phyloP scores from a whole-genome alignment of 1,140 invertebrate species.

The Lordiphosa stackelbergi region DNA sequence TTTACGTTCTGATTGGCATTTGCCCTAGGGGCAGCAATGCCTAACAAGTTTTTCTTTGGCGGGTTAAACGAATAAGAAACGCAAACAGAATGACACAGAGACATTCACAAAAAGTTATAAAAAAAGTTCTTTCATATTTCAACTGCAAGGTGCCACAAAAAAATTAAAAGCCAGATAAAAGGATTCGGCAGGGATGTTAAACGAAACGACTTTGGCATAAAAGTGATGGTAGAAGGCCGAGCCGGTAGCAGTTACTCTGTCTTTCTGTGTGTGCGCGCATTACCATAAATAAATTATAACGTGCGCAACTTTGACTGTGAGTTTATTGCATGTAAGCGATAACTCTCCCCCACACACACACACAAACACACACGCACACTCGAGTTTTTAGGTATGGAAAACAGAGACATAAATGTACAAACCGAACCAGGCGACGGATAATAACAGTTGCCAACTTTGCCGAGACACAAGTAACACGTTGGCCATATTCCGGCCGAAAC shows the following conservation, averaged over 20 bases:
- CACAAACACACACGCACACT: slow-evolving; percentile 23
- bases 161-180: slow-evolving; percentile 72
- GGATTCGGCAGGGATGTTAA: slow-evolving; percentile 61
- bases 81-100: too few relatives aligned
- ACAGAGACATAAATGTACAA: slow-evolving; percentile 32
- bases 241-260: neutral
- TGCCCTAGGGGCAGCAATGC: slow-evolving; percentile 20
- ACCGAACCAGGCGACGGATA: slow-evolving; percentile 54
- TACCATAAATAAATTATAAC: slow-evolving; percentile 76
- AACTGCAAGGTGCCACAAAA: slow-evolving; percentile 51
- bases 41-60: neutral
- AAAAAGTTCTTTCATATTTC: slow-evolving; percentile 67
- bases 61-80: too few relatives aligned
- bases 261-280: slow-evolving; percentile 49
- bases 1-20: slow-evolving; percentile 41
- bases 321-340: slow-evolving; percentile 70
- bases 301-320: slow-evolving; percentile 62
- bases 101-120: slow-evolving; percentile 24
- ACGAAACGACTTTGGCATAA: slow-evolving; percentile 66
- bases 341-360: slow-evolving; percentile 27
- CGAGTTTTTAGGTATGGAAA: slow-evolving; percentile 5
- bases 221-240: slow-evolving; percentile 30
- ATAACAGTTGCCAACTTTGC: slow-evolving; percentile 64
- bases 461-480: slow-evolving; percentile 22
- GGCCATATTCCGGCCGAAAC: slow-evolving; percentile 8